Evolutionary conservation across 2,888 invertebrate species (phyloP), one percentile per base, ranked within the genome.

Genomic region (Nomada lathburiana): DNA sequence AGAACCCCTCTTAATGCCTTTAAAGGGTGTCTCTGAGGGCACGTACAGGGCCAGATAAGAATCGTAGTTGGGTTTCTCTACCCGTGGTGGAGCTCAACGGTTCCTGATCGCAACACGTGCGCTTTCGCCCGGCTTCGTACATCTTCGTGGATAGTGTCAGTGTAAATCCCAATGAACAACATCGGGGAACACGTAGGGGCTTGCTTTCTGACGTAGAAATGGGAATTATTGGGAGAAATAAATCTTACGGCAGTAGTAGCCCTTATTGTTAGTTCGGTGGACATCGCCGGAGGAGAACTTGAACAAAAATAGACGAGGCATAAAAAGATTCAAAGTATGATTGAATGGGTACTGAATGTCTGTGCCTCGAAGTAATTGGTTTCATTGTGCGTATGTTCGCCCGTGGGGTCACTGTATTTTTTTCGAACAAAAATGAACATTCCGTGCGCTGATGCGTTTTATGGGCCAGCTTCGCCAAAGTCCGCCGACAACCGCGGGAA

Each of bases 111-210:
- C 2, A 26, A 69, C 63, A 44, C 81, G 73, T 73, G 52, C 55
- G 52, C 13, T 44, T 71, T 16, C 57, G 57, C 23, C 36, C 50
- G n/a, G 53, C 72, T 50, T 59, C 65, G 71, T 65, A 65, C 69
- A 71, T 65, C 52, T 23, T 59, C 59, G 26, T 20, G n/a, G 47
- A 52, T 57, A 69, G 44, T 36, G 69, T 47, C 75, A 64, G 42
- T 75, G 63, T 79, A 79, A 79, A 79, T 79, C 79, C 64, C 65
- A 74, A 79, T 81, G 65, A 70, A 52, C 63, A 53, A 55, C 18
- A 26, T 47, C 60, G 29, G 65, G 26, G 18, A 72, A 20, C 72
- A 44, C 50, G 64, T 65, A 65, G 64, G 16, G 23, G 42, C n/a
- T 16, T 29, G 63, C 42, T 52, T 60, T 5, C 36, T 23, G 67